Conservation (phyloP, 1,140 invertebrate species). For the Bombyx mandarina region DNA sequence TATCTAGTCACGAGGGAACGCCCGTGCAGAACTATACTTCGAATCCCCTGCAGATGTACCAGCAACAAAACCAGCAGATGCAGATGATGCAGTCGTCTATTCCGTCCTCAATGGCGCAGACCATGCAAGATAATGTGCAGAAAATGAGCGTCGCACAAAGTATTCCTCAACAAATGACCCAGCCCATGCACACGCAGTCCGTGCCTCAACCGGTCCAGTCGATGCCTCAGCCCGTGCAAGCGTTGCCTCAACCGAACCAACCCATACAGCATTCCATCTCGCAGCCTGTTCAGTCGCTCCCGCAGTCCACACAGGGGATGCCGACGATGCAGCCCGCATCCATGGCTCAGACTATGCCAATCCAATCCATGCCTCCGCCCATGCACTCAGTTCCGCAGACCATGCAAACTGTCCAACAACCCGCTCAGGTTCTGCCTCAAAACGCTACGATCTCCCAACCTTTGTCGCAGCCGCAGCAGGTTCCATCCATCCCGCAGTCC, state of each 20-base stretch:
- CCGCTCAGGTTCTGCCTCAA: constrained; percentile 9
- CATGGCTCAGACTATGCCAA: neutral
- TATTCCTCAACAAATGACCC: constrained; percentile 10
- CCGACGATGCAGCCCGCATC: constrained; percentile 1
- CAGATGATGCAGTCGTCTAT: constrained; percentile 31
- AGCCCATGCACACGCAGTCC: constrained; percentile 20
- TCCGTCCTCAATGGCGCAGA: constrained; percentile 7
- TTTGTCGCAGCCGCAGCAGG: neutral
- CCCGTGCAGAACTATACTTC: constrained; percentile 61
- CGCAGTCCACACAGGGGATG: constrained; percentile 13
- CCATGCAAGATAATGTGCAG: neutral
- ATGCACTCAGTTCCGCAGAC: constrained; percentile 4
- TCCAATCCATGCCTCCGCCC: constrained; percentile 9
- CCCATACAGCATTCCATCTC: constrained; percentile 10
- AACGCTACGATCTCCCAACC: neutral
- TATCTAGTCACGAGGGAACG: constrained; percentile 70
- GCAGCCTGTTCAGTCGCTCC: constrained; percentile 11
- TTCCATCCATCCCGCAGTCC: constrained; percentile 1
- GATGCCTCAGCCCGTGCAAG: constrained; percentile 13
- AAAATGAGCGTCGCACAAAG: no score
- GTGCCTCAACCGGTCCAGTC: constrained; percentile 15
- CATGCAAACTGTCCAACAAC: constrained; percentile 11
- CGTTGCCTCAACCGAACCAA: constrained; percentile 10
- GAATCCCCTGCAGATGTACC: constrained; percentile 62
- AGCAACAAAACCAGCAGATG: constrained; percentile 34